Base-by-base conservation (phyloP, 2,888 invertebrate genomes). In the Xylocampa areola region DNA sequence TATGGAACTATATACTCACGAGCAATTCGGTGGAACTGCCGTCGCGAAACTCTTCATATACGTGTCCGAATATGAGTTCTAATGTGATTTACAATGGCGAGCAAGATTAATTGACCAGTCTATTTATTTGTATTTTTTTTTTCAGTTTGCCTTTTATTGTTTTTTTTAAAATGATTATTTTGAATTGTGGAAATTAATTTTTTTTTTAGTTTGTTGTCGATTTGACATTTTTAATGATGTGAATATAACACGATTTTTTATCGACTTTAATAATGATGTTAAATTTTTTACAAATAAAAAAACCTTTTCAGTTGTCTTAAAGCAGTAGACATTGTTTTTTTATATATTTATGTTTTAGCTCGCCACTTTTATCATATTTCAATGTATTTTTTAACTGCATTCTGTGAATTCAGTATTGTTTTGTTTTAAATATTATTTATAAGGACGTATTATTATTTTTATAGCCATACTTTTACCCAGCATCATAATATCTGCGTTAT, bases 1-100 rank as follows among this genome's bases (percentile, higher is more conserved):
- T 64, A 98, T 98, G 98, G 97, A 97, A 52, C 94, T 98, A 1
- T 97, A 96, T 84, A 96, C 95, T 57, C 94, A 95, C 40, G 95
- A 96, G 3, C 94, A 95, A 44, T 97, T 97, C 64, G 96, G 96
- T 5, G 98, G 98, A 0, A 96, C 96, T 35, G 98, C 97, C 8
- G 95, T 98, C 0, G 98, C 98, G 0, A 97, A 97, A 84, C 95
- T 99, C 43, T 96, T 96, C 77, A 96, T 99, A 44, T 96, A 96
- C 80, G 98, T 98, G 3, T 97, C 98, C 0, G 96, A 97, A 82
- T 97, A 97, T 81, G 96, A 96, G 75, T 98, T 91, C 58, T 94
- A 82, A 59, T n/a, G 5, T 1, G 14, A 32, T 5, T 11, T 54
- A 4, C 11, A 50, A 11, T 57, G 39, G 47, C 37, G 43, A 48